Evolutionary conservation across 2,797 vertebrate genomes (phyloP), one percentile per base, ranked within the genome.

Genomic region (Chaetophractus vellerosus): DNA sequence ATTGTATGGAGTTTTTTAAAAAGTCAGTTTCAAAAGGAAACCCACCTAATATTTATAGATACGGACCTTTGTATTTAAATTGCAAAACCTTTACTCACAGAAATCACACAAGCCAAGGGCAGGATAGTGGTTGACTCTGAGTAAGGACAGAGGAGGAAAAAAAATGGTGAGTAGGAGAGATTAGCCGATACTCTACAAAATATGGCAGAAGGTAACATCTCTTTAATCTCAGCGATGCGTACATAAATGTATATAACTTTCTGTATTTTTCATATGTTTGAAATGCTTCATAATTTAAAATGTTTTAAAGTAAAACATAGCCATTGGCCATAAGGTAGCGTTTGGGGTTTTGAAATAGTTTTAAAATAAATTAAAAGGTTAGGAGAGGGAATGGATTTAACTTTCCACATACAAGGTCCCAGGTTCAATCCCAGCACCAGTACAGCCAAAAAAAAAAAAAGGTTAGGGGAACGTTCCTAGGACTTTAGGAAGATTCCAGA

Each of bases 51-150:
- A 26, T 0, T 21, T 10, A 45, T 0, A 72, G 66, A 33, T 4
- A 9, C 0, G 3, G 48, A 0, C 18, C 9, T 1, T 6, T 11
- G 33, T 23, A 19, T 21, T 68, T 38, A 23, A 38, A 38, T 21
- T 12, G 21, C 23, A 24, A 38, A 38, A 19, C 16, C 66, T n/a
- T n/a, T n/a, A 24, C 5, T 21, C 9, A 38, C 16, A 2, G 33
- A 21, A 24, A 69, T 11, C 10, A 36, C 24, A 12, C 2, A 2
- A 23, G 8, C 21, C 68, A 24, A 69, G 5, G 1, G 21, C 36
- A 14, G 33, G 68, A 33, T 9, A 11, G 36, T 69, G 68, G 68
- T 36, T 69, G 6, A 69, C 36, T 36, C 8, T 69, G 64, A 38
- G 36, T 24, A 11, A 69, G 68, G 36, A 55, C 7, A 55, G 55